Evolutionary conservation across 2,888 invertebrate species (phyloP).

Genomic region (Drosophila dives): DNA sequence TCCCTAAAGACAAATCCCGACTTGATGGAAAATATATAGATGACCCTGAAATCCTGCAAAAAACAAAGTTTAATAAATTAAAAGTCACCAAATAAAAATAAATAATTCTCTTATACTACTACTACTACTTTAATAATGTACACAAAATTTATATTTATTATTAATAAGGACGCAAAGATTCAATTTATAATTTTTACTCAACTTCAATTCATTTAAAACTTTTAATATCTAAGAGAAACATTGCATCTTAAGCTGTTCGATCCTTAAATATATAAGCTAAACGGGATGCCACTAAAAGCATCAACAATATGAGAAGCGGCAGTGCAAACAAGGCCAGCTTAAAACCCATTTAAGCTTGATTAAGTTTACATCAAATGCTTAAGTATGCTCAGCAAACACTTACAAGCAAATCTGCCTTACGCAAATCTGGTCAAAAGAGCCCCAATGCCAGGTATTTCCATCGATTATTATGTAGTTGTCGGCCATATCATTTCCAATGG

Average conservation of each 20-base stretch:
- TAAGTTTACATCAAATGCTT: slow-evolving; percentile 45
- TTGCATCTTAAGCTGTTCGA: background rate
- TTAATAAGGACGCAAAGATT: background rate
- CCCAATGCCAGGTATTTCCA: slow-evolving; percentile 5
- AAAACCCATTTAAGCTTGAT: slow-evolving; percentile 39
- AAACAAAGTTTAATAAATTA: background rate
- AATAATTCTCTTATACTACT: background rate
- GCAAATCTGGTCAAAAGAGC: background rate
- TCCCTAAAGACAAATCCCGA: background rate
- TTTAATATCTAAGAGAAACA: background rate
- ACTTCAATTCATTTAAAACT: background rate
- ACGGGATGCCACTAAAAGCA: slow-evolving; percentile 9
- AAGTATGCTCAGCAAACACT: slow-evolving; percentile 28
- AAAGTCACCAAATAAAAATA: background rate
- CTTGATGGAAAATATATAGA: background rate
- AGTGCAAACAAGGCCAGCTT: slow-evolving; percentile 25
- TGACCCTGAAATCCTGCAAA: background rate
- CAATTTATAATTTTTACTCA: background rate
- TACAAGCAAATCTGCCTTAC: slow-evolving; percentile 12
- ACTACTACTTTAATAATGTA: background rate
- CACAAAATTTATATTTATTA: background rate
- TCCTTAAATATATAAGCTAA: slow-evolving; percentile 1
- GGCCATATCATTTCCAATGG: slow-evolving; percentile 40
- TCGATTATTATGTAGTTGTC: slow-evolving; percentile 40
- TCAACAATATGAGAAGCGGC: background rate